phyloP scores from a whole-genome alignment of 2,113 vertebrate genomes.

The Corydoras sp. region DNA sequence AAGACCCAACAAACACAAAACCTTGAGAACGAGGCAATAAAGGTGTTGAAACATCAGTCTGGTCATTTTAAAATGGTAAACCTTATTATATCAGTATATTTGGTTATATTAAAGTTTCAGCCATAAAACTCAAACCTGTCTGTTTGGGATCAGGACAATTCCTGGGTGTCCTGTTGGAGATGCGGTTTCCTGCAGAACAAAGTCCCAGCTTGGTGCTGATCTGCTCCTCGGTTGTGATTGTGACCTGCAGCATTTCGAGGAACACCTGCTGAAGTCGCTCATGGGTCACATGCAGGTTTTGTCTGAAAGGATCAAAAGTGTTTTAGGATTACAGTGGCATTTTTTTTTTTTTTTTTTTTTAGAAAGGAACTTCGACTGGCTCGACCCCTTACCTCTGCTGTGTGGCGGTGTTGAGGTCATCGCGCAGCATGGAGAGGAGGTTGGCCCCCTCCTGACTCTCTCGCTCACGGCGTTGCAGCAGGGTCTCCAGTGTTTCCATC shows the following conservation, averaged over 20 bases:
- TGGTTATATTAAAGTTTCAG: too few species aligned
- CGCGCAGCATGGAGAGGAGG: conserved; percentile 76
- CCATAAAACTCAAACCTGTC: conserved; percentile 46
- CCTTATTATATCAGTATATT: too few species aligned
- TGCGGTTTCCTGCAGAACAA: conserved; percentile 32
- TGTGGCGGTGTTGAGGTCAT: conserved; percentile 69
- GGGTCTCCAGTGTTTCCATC: conserved; percentile 71
- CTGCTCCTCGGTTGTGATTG: conserved; percentile 69
- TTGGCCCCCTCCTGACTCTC: conserved; percentile 78
- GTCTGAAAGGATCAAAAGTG: conserved; percentile 52
- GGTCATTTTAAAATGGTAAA: too few species aligned
- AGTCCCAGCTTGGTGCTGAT: conserved; percentile 73
- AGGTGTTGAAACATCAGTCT: too few species aligned
- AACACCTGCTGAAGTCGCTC: conserved; percentile 73
- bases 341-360: too few species aligned
- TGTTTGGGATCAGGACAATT: conserved; percentile 48
- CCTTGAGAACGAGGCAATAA: neutral
- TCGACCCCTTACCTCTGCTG: conserved; percentile 69
- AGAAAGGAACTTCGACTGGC: too few species aligned
- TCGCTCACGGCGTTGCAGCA: conserved; percentile 69
- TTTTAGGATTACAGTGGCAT: too few species aligned
- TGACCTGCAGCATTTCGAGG: conserved; percentile 69
- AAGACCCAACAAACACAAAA: neutral
- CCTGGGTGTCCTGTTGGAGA: conserved; percentile 18
- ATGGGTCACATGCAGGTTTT: conserved; percentile 65